Percentiles rank a stretch among this genome's conserved stretches.
Evolutionary conservation across 2,797 vertebrate species (phyloP).

Genomic region (Argya squamiceps): DNA sequence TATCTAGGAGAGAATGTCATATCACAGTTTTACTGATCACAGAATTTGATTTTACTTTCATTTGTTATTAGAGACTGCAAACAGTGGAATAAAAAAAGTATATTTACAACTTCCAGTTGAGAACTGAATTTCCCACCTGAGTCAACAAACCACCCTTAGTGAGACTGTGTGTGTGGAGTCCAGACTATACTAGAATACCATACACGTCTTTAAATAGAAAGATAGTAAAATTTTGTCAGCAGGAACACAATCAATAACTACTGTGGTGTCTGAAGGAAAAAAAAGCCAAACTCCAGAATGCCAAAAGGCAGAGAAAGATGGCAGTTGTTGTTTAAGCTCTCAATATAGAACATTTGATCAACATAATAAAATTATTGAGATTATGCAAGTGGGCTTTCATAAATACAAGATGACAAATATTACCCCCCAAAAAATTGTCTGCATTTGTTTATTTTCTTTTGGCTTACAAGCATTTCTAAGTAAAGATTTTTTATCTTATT

Average conservation of each 20-base stretch:
- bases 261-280: neutral
- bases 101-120: neutral
- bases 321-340: neutral
- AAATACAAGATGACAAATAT: neutral
- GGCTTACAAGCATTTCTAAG: neutral
- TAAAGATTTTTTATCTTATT: neutral
- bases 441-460: neutral
- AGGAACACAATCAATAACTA: neutral
- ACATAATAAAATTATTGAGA: neutral
- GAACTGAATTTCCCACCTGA: neutral
- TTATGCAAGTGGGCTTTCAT: neutral
- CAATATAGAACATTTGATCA: neutral
- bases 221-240: neutral
- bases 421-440: neutral
- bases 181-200: neutral
- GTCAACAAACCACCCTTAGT: neutral
- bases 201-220: neutral
- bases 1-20: neutral
- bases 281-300: neutral
- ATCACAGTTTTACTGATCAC: conserved; percentile 21
- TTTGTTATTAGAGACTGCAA: neutral
- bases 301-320: neutral
- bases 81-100: neutral
- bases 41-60: neutral
- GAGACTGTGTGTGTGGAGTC: neutral